phyloP scores from a whole-genome alignment of 2,888 invertebrate genomes.

The Electrophaes corylata region DNA sequence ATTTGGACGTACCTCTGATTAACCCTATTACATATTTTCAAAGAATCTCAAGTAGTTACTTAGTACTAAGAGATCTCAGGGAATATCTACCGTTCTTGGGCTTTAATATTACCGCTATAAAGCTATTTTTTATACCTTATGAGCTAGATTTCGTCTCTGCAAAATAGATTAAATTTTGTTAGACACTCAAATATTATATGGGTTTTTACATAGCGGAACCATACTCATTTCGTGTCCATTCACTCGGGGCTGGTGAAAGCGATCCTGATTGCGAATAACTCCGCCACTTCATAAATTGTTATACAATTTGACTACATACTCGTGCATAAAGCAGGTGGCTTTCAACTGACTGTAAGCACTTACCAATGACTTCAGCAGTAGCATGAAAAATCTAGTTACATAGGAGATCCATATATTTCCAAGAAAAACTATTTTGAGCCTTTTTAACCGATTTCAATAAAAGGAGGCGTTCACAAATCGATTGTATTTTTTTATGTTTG shows the following conservation, averaged over 20 bases:
- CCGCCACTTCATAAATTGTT: constrained; percentile 58
- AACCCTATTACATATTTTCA: too few relatives aligned
- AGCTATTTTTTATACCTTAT: too few relatives aligned
- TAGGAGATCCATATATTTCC: too few relatives aligned
- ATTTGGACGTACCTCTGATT: too few relatives aligned
- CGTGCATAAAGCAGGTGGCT: neutral
- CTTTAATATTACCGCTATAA: too few relatives aligned
- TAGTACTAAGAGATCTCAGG: too few relatives aligned
- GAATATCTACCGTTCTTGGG: too few relatives aligned
- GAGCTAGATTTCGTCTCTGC: neutral
- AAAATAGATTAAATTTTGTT: constrained; percentile 19
- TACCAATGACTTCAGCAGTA: neutral
- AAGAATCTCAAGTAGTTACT: too few relatives aligned
- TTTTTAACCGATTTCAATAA: too few relatives aligned
- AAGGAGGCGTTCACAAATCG: too few relatives aligned
- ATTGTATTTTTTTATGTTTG: too few relatives aligned
- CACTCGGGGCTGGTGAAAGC: constrained; percentile 60
- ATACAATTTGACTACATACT: constrained; percentile 46
- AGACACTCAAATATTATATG: constrained; percentile 20
- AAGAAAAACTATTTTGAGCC: too few relatives aligned
- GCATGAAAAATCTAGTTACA: neutral
- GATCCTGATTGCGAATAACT: constrained; percentile 69
- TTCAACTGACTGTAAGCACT: neutral
- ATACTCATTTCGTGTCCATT: constrained; percentile 59
- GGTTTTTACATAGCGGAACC: constrained; percentile 44